Conservation (phyloP, 92 coral and sea anemone species). For the Porites divaricata region DNA sequence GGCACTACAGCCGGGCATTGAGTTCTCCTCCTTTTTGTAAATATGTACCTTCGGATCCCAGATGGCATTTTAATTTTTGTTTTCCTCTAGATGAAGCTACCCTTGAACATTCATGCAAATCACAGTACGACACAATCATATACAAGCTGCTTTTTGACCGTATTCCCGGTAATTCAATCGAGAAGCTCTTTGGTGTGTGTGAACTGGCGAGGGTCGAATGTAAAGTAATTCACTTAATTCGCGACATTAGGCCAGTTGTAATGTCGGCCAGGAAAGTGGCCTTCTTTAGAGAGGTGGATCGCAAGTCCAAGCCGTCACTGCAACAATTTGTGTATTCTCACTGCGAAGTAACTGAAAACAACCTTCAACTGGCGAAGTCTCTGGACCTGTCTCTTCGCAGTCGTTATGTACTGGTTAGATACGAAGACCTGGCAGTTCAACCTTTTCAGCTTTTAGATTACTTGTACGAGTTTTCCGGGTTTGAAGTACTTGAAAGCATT, state of each 20-base stretch:
- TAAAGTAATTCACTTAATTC: constrained; percentile 37
- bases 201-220: constrained; percentile 26
- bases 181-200: constrained; percentile 30
- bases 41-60: constrained; percentile 11
- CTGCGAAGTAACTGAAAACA: constrained; percentile 43
- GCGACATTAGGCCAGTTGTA: constrained; percentile 51
- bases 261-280: constrained; percentile 43
- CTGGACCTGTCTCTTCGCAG: neutral
- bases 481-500: constrained; percentile 10
- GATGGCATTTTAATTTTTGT: constrained; percentile 33
- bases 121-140: constrained; percentile 29
- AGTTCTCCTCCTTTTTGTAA: constrained; percentile 53
- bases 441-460: constrained; percentile 17
- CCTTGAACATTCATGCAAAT: constrained; percentile 30
- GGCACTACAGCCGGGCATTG: constrained; percentile 20
- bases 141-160: constrained; percentile 49
- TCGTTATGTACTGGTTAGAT: constrained; percentile 28
- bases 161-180: constrained; percentile 34
- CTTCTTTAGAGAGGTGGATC: constrained; percentile 35
- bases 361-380: constrained; percentile 18
- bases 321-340: constrained; percentile 25
- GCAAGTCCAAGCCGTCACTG: constrained; percentile 8
- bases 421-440: constrained; percentile 45
- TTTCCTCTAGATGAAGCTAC: neutral
- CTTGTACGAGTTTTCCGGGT: constrained; percentile 35